Base-by-base conservation (phyloP, 1,140 invertebrate genomes). In the Formica exsecta region DNA sequence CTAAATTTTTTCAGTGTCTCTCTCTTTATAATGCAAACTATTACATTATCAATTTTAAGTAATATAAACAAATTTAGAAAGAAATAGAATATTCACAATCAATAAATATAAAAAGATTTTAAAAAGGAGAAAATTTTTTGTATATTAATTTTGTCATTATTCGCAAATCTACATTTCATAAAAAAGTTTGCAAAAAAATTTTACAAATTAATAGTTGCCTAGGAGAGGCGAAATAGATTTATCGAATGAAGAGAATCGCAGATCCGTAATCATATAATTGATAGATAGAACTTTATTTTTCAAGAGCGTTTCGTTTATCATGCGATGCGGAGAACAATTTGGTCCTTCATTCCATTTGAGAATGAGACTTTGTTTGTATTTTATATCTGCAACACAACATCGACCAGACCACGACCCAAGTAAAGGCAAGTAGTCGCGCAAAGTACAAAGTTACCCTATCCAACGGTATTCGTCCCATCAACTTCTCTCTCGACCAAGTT, bases 381-480 rank as follows among this genome's bases (percentile, higher is more conserved):
- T 59, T 41, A 22, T 74, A 83, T 83, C 19, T 83, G 25, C 54
- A n/a, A 61, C 66, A 44, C 66, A 73, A 61, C 68, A 64, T 51
- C 68, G 29, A 38, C 38, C 38, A 48, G n/a, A 19, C 7, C 29
- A 62, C 25, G 38, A 51, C 16, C 48, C 48, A 19, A 51, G 44
- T 73, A 73, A 73, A 73, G 38, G 68, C 79, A 61, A 83, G 54
- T 83, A 83, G 79, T 73, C 68, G 41, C 54, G 29, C 68, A 41
- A 74, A 74, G 79, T 73, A 61, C 79, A 61, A 83, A 83, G 79
- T 83, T 83, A 48, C 22, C 62, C 51, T 41, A 70, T 25, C n/a
- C 68, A 57, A 83, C n/a, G 79, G 73, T 83, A 83, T 64, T 74
- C 79, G 79, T 57, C 66, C 61, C 79, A 74, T 83, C 79, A 83